phyloP scores from a whole-genome alignment of 2,113 vertebrate species.

The Propithecus coquereli region DNA sequence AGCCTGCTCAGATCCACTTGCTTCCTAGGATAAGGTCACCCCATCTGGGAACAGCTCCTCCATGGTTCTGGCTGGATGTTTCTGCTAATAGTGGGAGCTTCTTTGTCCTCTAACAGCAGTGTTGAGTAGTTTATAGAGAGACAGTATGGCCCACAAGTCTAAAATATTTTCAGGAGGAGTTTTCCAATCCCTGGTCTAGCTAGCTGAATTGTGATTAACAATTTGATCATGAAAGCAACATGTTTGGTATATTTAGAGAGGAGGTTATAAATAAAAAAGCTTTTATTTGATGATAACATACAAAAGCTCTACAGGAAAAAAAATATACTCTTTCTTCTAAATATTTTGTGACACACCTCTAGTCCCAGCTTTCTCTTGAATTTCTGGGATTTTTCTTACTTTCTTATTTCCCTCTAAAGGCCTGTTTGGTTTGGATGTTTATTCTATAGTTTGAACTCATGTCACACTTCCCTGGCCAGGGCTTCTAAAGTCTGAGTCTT shows the following conservation, averaged over 20 bases:
- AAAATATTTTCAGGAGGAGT: background rate
- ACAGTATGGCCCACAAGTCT: too few relatives aligned
- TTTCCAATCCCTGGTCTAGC: background rate
- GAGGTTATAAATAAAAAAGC: background rate
- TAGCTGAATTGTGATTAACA: background rate
- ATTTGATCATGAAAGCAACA: background rate
- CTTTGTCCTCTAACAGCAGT: background rate
- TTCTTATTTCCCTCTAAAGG: background rate
- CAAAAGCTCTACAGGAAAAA: background rate
- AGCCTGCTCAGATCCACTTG: background rate
- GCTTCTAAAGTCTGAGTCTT: background rate
- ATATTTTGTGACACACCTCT: background rate
- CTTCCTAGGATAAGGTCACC: background rate
- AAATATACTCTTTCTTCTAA: background rate
- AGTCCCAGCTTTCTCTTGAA: background rate
- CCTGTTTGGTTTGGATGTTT: background rate
- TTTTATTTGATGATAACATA: background rate
- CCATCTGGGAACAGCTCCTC: background rate
- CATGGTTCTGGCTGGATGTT: background rate
- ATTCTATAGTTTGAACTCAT: background rate
- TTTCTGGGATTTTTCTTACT: background rate
- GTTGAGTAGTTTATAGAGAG: background rate
- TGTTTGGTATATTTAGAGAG: background rate
- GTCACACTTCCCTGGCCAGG: background rate
- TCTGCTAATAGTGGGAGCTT: too few relatives aligned